Percentiles rank a stretch among this genome's conserved stretches.
Evolutionary conservation across 1,140 invertebrate species (phyloP).

Genomic region (Carposina sasakii): DNA sequence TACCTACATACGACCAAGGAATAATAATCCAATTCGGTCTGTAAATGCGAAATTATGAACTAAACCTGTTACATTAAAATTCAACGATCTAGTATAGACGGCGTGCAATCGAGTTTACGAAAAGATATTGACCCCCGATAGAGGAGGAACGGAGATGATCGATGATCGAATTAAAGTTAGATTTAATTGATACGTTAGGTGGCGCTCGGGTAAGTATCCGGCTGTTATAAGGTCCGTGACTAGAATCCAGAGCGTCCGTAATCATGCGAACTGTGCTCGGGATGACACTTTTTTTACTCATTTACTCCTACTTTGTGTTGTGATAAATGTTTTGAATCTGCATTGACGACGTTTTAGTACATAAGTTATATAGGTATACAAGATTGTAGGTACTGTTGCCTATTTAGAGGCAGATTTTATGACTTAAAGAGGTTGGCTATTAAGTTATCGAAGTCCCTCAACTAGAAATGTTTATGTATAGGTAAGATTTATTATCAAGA

Average conservation of each 20-base stretch:
- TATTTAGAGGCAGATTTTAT: too few species aligned
- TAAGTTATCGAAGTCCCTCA: too few species aligned
- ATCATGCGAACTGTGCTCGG: slow-evolving; percentile 12
- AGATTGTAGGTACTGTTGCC: too few species aligned
- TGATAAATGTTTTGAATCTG: too few species aligned
- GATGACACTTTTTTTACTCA: slow-evolving; percentile 13
- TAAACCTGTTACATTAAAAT: slow-evolving; percentile 55
- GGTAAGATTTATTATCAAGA: too few species aligned
- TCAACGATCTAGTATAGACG: slow-evolving; percentile 40
- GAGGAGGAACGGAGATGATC: slow-evolving; percentile 58
- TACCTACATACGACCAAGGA: slow-evolving; percentile 20
- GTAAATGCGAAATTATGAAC: slow-evolving; percentile 37
- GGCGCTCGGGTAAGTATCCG: slow-evolving; percentile 37
- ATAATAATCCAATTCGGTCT: slow-evolving; percentile 28
- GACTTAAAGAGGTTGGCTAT: too few species aligned
- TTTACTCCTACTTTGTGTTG: slow-evolving; percentile 9
- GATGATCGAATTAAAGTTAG: slow-evolving; percentile 47
- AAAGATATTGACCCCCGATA: slow-evolving; percentile 62
- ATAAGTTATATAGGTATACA: too few species aligned
- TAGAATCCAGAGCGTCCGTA: slow-evolving; percentile 21
- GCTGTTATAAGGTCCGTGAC: slow-evolving; percentile 17
- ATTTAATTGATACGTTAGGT: slow-evolving; percentile 44
- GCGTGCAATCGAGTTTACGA: slow-evolving; percentile 41
- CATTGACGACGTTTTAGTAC: too few species aligned
- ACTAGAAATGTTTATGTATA: too few species aligned